Conservation (phyloP, 37 sponge, comb jelly and placozoan genomes). For the Tethya wilhelma region DNA sequence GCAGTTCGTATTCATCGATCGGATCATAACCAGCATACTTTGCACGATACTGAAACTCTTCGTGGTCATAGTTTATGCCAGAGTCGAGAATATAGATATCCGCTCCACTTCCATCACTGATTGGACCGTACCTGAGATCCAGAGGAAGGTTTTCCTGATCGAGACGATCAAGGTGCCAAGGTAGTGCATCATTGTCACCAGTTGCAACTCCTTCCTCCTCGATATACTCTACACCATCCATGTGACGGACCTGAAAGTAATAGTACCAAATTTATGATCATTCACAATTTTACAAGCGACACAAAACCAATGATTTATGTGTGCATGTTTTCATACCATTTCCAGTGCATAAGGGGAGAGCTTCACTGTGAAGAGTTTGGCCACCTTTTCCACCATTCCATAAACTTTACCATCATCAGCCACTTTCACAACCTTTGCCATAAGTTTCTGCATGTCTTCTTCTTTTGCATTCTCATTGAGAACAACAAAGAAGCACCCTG, state of each 20-base stretch:
- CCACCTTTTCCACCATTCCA: conserved; percentile 32
- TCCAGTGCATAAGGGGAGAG: conserved; percentile 54
- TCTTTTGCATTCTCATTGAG: conserved; percentile 35
- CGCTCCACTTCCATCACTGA: conserved; percentile 67
- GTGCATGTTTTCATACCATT: conserved; percentile 28
- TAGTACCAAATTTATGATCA: neutral
- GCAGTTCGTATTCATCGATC: conserved; percentile 26
- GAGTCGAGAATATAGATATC: conserved; percentile 75
- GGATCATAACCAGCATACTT: conserved; percentile 61
- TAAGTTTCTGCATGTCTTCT: conserved; percentile 23
- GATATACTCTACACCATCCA: conserved; percentile 59
- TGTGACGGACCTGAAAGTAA: conserved; percentile 37
- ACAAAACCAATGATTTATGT: neutral
- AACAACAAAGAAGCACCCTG: conserved; percentile 63
- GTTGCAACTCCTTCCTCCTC: conserved; percentile 59
- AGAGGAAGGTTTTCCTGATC: conserved; percentile 56
- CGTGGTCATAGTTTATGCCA: conserved; percentile 73
- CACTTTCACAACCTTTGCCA: conserved; percentile 4
- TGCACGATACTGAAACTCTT: conserved; percentile 58
- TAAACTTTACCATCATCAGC: conserved; percentile 35
- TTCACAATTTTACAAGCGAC: neutral
- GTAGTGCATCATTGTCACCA: conserved; percentile 22
- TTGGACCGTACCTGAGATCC: conserved; percentile 62
- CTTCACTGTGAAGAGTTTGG: conserved; percentile 61
- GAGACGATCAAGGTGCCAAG: conserved; percentile 55